These are phyloP conservation scores for Eumaeus atala DNA, from an alignment of 1,140 invertebrate genomes.

Conservation along the genomic window DNA sequence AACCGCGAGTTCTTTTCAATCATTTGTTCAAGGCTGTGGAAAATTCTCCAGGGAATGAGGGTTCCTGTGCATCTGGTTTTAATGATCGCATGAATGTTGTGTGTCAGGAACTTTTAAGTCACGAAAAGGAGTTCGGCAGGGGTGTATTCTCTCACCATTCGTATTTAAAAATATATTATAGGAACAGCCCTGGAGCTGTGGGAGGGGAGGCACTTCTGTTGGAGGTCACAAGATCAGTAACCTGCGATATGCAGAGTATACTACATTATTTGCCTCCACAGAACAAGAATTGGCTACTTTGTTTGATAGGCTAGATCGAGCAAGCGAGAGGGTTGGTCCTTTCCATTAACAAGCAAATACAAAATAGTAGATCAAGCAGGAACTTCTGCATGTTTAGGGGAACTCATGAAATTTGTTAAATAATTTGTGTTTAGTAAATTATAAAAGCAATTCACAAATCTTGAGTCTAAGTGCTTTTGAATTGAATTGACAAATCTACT, in stretches of 20 bases:
- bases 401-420: no score
- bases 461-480: no score
- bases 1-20: constrained; percentile 16
- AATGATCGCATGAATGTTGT: no score
- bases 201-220: constrained; percentile 9
- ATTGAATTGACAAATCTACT: no score
- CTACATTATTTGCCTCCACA: no score
- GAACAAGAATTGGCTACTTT: constrained; percentile 8
- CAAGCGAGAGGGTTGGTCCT: constrained; percentile 3
- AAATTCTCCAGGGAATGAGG: no score
- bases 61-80: no score
- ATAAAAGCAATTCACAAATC: no score
- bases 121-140: constrained; percentile 2
- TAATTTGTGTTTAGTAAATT: no score
- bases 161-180: constrained; percentile 17
- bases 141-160: constrained; percentile 14
- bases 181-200: no score
- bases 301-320: background rate
- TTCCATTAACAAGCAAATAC: background rate
- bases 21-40: constrained; percentile 21
- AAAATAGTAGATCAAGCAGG: background rate
- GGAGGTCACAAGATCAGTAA: constrained; percentile 10
- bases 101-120: constrained; percentile 10
- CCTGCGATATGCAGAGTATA: constrained; percentile 14
- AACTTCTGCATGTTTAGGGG: no score